These are phyloP conservation scores for Branchipolynoe longqiensis DNA, from an alignment of 2,888 invertebrate species.

Conservation along the genomic window DNA sequence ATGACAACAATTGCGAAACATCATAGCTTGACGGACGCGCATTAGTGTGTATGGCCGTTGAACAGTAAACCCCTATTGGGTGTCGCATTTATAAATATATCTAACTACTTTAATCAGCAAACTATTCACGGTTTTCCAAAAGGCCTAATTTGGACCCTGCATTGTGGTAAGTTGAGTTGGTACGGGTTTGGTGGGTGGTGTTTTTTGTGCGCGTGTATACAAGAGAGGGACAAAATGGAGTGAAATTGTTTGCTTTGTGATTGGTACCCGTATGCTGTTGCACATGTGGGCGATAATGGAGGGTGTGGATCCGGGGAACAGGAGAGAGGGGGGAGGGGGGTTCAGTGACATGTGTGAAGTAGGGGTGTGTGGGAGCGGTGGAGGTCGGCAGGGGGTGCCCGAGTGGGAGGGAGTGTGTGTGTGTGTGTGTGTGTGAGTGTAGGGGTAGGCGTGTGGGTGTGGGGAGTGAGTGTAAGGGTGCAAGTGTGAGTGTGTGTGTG, in stretches of 20 bases:
- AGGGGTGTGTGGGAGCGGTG: neutral
- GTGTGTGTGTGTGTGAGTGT: neutral
- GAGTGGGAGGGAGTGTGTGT: neutral
- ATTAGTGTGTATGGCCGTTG: too few species aligned
- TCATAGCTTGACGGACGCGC: too few species aligned
- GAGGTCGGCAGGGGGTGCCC: neutral
- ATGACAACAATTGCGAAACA: too few species aligned
- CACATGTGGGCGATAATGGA: conserved; percentile 37
- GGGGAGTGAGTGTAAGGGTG: neutral
- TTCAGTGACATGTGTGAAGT: neutral
- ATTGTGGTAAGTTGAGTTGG: too few species aligned
- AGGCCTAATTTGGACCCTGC: too few species aligned
- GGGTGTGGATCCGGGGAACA: neutral
- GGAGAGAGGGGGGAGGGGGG: neutral
- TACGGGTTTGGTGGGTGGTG: too few species aligned
- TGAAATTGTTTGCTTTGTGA: neutral
- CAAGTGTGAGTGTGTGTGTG: neutral
- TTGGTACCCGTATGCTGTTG: conserved; percentile 39
- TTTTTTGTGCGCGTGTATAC: too few species aligned
- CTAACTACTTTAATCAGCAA: too few species aligned
- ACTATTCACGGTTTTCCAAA: too few species aligned
- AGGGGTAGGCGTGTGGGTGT: neutral
- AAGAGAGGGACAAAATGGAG: too few species aligned
- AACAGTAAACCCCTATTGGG: too few species aligned
- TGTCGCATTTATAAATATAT: too few species aligned